Evolutionary conservation across 2,113 vertebrate species (phyloP).

Genomic region (Centropristis striata): DNA sequence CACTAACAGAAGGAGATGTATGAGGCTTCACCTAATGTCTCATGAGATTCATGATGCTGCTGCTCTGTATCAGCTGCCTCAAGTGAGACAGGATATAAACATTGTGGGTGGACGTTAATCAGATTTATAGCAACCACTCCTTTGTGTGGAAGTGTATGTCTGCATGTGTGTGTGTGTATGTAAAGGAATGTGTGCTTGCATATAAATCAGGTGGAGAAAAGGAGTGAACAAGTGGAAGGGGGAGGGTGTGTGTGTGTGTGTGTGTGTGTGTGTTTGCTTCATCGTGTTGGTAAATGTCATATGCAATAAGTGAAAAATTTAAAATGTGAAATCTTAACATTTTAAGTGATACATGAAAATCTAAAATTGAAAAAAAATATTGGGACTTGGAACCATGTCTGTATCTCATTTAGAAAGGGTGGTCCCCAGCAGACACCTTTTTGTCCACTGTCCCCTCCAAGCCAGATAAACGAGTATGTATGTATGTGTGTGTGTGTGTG

Average conservation of each 20-base stretch:
- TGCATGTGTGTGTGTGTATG: constrained; percentile 27
- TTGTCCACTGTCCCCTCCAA: too few species aligned
- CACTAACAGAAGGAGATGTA: constrained; percentile 50
- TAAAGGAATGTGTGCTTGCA: constrained; percentile 60
- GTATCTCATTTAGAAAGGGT: too few species aligned
- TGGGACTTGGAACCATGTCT: too few species aligned
- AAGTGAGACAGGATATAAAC: constrained; percentile 61
- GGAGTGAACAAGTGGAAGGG: constrained; percentile 2
- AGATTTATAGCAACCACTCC: constrained; percentile 65
- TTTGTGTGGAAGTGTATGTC: constrained; percentile 23
- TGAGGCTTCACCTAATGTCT: constrained; percentile 37
- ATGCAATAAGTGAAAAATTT: too few species aligned
- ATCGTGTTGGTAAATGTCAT: too few species aligned
- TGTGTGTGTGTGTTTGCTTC: constrained; percentile 14
- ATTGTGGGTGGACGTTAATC: constrained; percentile 59
- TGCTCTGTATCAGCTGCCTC: constrained; percentile 45
- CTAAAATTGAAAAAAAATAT: too few species aligned
- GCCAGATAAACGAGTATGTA: too few species aligned
- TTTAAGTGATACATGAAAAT: too few species aligned
- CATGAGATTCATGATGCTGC: constrained; percentile 58
- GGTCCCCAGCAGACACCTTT: too few species aligned
- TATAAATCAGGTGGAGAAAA: constrained; percentile 51
- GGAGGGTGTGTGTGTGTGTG: constrained; percentile 6
- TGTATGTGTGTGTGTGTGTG: constrained; percentile 11
- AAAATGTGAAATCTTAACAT: too few species aligned